Conservation (phyloP, 2,797 vertebrate genomes). For the Pygocentrus nattereri region DNA sequence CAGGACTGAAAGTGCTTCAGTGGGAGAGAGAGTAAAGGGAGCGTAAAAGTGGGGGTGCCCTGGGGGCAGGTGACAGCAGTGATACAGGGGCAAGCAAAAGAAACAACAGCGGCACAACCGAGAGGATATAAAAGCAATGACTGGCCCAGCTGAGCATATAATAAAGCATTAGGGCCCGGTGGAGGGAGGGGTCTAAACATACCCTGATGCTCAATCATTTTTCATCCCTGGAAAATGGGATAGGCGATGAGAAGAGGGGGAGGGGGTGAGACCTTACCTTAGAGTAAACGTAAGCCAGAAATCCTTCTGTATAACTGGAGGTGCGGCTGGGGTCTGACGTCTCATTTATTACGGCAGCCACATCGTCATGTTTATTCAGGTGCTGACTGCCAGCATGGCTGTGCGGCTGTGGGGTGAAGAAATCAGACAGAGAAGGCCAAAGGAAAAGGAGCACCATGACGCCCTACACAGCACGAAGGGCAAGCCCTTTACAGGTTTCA, state of each 20-base stretch:
- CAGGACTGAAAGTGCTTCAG: background rate
- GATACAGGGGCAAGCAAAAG: constrained; percentile 23
- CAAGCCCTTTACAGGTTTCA: background rate
- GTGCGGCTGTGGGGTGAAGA: constrained; percentile 1
- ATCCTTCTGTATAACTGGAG: background rate
- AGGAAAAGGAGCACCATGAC: background rate
- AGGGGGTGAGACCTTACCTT: background rate
- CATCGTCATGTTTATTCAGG: constrained; percentile 64
- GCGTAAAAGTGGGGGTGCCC: background rate
- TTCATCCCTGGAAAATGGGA: constrained; percentile 62
- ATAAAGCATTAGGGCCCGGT: constrained; percentile 73
- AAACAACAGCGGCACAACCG: constrained; percentile 11
- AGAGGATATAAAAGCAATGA: constrained; percentile 70
- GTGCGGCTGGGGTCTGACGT: constrained; percentile 35
- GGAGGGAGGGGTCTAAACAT: constrained; percentile 46
- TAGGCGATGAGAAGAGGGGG: constrained; percentile 55
- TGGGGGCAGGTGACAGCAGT: constrained; percentile 2
- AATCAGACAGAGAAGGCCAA: background rate
- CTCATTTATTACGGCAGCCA: constrained; percentile 69
- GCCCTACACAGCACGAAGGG: background rate
- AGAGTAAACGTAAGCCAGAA: background rate
- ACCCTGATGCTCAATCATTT: constrained; percentile 59
- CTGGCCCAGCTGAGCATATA: constrained; percentile 66
- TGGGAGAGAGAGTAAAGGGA: constrained; percentile 6
- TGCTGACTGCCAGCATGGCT: background rate